Base-by-base conservation (phyloP, 2,797 vertebrate genomes). In the Rhinella marina region DNA sequence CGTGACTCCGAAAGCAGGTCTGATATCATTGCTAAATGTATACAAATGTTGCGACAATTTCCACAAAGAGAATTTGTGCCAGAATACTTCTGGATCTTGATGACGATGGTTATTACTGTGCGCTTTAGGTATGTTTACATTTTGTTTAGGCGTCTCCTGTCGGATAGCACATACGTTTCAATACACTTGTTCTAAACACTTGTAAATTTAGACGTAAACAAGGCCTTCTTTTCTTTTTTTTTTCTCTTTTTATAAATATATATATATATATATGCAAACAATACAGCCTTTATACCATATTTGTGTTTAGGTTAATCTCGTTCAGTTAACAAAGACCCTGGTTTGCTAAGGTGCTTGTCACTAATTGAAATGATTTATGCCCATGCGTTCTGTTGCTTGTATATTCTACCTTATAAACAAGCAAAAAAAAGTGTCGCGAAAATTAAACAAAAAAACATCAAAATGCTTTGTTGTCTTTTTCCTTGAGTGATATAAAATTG, bases 1-100 rank as follows among this genome's bases (percentile, higher is more conserved):
- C 95, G 95, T 96, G 96, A 94, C 96, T 96, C 94, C 95, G 94
- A 95, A 93, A 96, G 96, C 96, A 96, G 95, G 96, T 94, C 94
- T 95, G 95, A 95, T 96, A 96, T 96, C 96, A 95, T 95, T 93
- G 95, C 93, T 96, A 95, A 94, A 94, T 95, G 95, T 94, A 94
- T 48, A 52, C 94, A 94, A 93, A 93, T 92, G 95, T 94, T 93
- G 16, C 19, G 17, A 94, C 93, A 94, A 96, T 95, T 94, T 95
- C 94, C 94, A 95, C 95, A 95, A 93, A 94, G 2, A 90, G 93
- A 91, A 92, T 93, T 95, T 52, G 93, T 93, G 93, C 93, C 93
- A 94, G 93, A 93, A 90, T 91, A 92, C 81, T 91, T 81, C 93
- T 95, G 93, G 93, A 90, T 90, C 88, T 89, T 94, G 95, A 96